Percentiles rank a stretch among this genome's conserved stretches.
Conservation (phyloP, 1,140 invertebrate species). For the Theocolax elegans region DNA sequence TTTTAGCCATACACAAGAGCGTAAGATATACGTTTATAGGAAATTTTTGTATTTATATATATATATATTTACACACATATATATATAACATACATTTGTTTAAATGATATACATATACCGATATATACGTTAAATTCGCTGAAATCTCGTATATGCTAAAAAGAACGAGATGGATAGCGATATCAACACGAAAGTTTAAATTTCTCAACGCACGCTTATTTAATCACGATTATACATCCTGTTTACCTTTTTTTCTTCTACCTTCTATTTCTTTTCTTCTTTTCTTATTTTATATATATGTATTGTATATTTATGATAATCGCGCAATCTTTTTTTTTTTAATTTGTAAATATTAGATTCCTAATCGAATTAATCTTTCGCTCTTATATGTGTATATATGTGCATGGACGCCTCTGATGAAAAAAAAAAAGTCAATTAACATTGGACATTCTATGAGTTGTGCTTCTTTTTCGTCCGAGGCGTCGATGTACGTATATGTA, state of each 20-base stretch:
- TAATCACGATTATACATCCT: constrained; percentile 34
- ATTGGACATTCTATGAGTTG: too few species aligned
- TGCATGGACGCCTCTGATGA: too few species aligned
- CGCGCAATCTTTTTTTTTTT: neutral
- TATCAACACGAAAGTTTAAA: neutral
- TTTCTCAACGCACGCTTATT: constrained; percentile 29
- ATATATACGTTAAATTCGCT: neutral
- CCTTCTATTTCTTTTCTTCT: neutral
- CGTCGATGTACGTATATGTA: neutral
- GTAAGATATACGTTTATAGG: too few species aligned
- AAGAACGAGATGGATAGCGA: neutral
- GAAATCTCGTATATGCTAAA: too few species aligned
- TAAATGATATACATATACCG: neutral
- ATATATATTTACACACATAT: neutral
- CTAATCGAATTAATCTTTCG: constrained; percentile 7
- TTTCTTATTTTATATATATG: neutral
- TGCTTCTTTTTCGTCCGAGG: too few species aligned
- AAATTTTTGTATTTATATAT: too few species aligned
- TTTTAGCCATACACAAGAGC: too few species aligned
- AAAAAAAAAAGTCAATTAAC: neutral
- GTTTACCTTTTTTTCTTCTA: neutral
- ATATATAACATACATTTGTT: neutral
- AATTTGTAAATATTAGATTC: constrained; percentile 35
- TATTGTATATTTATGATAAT: constrained; percentile 34
- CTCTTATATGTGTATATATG: too few species aligned